These are phyloP conservation scores for Mirounga angustirostris DNA, from an alignment of 2,113 vertebrate species.

Conservation along the genomic window DNA sequence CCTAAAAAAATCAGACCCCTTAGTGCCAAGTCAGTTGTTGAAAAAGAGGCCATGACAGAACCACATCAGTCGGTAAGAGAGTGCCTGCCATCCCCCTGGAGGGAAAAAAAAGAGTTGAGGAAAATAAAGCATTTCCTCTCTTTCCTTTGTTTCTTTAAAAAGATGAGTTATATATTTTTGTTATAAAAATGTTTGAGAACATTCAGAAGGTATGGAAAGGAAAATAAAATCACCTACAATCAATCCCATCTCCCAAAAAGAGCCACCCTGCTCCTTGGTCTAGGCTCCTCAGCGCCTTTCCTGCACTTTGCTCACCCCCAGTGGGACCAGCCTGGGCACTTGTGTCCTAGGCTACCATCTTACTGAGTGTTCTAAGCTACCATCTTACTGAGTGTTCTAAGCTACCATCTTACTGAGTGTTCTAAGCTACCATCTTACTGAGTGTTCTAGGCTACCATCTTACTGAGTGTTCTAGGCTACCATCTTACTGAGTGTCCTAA, in stretches of 20 bases:
- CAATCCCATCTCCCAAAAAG: background rate
- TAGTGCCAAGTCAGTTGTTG: background rate
- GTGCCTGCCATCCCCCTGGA: background rate
- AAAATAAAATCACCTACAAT: background rate
- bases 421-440: background rate
- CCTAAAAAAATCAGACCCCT: background rate
- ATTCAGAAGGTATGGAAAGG: background rate
- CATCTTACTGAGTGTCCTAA: background rate
- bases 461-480: background rate
- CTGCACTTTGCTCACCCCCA: background rate
- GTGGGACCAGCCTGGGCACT: background rate
- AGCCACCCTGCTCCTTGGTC: background rate
- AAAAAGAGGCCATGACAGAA: background rate
- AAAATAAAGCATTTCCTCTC: conserved; percentile 13
- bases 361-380: background rate
- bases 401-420: background rate
- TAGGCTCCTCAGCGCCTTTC: background rate
- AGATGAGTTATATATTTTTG: background rate
- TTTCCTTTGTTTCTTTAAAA: conserved; percentile 1
- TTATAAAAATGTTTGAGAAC: background rate
- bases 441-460: background rate
- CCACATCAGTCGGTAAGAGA: background rate
- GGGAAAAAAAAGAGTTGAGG: background rate
- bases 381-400: background rate
- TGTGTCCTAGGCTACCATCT: background rate